Evolutionary conservation across 1,140 invertebrate species (phyloP), one percentile per base, ranked within the genome.

Genomic region (Hypsibius dujardini): DNA sequence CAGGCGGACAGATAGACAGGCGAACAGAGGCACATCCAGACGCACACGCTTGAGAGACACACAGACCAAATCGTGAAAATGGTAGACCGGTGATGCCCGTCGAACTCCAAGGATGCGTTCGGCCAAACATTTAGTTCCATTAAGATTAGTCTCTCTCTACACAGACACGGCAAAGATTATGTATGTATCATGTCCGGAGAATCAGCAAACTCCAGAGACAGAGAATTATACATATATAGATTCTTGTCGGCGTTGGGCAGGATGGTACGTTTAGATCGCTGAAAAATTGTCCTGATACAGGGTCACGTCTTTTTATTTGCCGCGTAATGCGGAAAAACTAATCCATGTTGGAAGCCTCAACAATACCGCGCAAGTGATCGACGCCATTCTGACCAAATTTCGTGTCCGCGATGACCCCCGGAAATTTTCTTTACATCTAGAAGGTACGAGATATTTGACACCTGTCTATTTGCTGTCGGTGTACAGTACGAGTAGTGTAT

Each of bases 361-460:
- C 42, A 42, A 45, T 15, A 67, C 62, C 42, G 3, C 62, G 42
- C 12, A 67, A 7, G 62, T 67, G 12, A 67, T 67, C 3, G 12
- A 12, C 3, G 62, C 62, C 45, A 67, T 67, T 15, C 62, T 67
- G 3, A 67, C 62, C 62, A 67, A 67, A 42, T 67, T 67, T 42
- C 62, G 62, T 12, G 45, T 67, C 3, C 12, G 62, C 3, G 62
- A 67, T 42, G 62, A 67, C 42, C 62, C 62, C 12, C 12, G 62
- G 62, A 67, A 67, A 42, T 67, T 67, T 42, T 12, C 12, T 42
- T 67, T 67, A 42, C 42, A 67, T 67, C 62, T 67, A 42, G 62
- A 67, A 67, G 62, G 62, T 67, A 45, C 12, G 42, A 28, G 28
- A 28, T 28, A 28, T 28, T 0, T 28, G 28, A 28, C 28, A 28